Percentiles rank a stretch among this genome's conserved stretches.
These are phyloP conservation scores for Acronicta leporina DNA, from an alignment of 2,888 invertebrate genomes.

Conservation along the genomic window DNA sequence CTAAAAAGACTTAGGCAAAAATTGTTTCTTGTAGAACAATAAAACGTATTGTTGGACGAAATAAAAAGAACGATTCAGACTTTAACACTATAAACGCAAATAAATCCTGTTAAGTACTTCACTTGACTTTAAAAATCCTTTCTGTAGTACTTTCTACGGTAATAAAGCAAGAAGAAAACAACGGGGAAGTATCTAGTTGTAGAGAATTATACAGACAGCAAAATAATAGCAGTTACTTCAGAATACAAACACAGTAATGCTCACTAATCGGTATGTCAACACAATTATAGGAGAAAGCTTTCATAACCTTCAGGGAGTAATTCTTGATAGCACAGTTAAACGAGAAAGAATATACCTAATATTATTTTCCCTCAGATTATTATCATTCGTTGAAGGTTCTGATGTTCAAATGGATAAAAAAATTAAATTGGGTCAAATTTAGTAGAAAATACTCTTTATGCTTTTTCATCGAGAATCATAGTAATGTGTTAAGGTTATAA, in stretches of 20 bases:
- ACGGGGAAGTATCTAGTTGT: constrained; percentile 11
- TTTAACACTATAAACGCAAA: constrained; percentile 36
- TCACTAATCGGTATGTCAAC: background rate
- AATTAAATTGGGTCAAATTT: background rate
- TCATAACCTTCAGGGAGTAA: background rate
- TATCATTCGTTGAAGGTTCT: background rate
- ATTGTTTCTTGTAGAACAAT: constrained; percentile 10
- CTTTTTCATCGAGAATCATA: no score
- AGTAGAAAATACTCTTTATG: background rate
- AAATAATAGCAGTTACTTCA: background rate
- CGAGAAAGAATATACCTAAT: background rate
- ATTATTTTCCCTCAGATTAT: background rate
- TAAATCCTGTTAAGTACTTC: constrained; percentile 38
- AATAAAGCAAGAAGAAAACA: constrained; percentile 16
- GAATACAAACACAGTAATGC: constrained; percentile 7
- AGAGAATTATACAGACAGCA: constrained; percentile 10
- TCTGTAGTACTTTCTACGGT: constrained; percentile 14
- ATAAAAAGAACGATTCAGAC: constrained; percentile 25
- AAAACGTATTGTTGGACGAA: constrained; percentile 22
- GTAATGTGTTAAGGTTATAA: no score
- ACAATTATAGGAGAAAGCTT: constrained; percentile 3
- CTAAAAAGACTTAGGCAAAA: background rate
- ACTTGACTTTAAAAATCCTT: constrained; percentile 37
- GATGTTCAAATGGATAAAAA: background rate
- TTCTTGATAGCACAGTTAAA: background rate